Evolutionary conservation across 1,140 invertebrate species (phyloP).

Genomic region (Nautilus pompilius): DNA sequence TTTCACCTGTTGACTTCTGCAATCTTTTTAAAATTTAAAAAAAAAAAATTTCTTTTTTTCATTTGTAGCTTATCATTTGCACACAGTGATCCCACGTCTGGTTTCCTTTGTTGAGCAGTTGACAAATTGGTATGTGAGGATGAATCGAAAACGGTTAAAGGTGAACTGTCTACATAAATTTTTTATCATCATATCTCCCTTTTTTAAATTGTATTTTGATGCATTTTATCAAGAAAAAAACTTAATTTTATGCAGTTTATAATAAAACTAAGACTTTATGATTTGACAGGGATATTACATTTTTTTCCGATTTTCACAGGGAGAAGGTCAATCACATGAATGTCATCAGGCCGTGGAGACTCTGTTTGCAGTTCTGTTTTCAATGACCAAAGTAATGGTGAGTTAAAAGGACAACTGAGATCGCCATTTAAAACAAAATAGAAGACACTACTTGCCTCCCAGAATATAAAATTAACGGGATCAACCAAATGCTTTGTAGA

Average conservation of each 20-base stretch:
- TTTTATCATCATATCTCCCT: not conserved
- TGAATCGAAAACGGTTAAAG: conserved; percentile 90
- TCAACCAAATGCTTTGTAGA: not conserved
- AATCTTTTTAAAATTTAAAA: no score
- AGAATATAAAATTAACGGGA: no score
- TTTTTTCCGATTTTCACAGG: conserved; percentile 59
- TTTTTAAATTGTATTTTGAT: not conserved
- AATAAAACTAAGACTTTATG: conserved; percentile 8
- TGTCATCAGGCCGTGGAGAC: conserved; percentile 82
- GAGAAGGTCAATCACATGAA: conserved; percentile 73
- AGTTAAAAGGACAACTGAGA: no score
- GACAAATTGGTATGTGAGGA: conserved; percentile 98
- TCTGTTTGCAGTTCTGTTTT: conserved; percentile 82
- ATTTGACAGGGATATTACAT: not conserved
- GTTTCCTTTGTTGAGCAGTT: conserved; percentile 96
- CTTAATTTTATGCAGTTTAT: no score
- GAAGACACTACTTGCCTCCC: no score
- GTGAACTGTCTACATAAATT: conserved; percentile 14
- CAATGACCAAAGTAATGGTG: conserved; percentile 84
- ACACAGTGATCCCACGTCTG: conserved; percentile 90
- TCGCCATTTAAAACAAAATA: no score
- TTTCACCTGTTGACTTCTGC: no score
- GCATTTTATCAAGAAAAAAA: not conserved
- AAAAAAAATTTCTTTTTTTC: no score
- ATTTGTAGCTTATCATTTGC: conserved; percentile 77